These are phyloP conservation scores for Pontoporia blainvillei DNA, from an alignment of 2,113 vertebrate genomes.

Conservation along the genomic window DNA sequence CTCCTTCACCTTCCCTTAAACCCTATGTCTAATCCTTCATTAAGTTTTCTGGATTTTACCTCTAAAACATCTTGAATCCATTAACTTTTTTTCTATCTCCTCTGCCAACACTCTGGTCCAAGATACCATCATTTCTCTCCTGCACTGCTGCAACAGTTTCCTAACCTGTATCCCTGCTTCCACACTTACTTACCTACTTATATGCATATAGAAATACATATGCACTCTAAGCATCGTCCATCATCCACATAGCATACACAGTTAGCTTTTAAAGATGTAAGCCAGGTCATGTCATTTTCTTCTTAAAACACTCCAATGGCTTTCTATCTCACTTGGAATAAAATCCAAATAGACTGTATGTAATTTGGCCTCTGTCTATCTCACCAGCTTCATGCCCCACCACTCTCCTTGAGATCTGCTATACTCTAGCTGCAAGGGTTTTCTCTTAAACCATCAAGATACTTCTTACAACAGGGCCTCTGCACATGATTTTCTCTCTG, in stretches of 20 bases:
- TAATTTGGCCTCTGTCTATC: neutral
- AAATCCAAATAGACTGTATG: neutral
- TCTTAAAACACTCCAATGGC: neutral
- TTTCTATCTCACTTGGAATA: neutral
- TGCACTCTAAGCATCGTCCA: neutral
- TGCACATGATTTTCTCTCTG: neutral
- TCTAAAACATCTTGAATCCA: neutral
- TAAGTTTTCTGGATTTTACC: constrained; percentile 30
- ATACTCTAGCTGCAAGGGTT: neutral
- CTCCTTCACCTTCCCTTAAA: neutral
- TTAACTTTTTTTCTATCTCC: neutral
- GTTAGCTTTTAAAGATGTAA: neutral
- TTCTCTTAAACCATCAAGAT: neutral
- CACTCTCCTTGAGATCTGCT: neutral
- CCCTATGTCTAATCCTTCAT: neutral
- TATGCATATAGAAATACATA: neutral
- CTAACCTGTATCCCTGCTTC: neutral
- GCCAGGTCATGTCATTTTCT: neutral
- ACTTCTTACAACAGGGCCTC: neutral
- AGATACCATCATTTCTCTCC: neutral
- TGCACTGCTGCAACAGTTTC: neutral
- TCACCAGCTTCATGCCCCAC: neutral
- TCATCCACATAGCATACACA: neutral
- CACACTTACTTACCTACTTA: neutral
- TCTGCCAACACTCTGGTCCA: neutral